These are phyloP conservation scores for Porites lobata DNA, from an alignment of 92 coral and sea anemone genomes.

Conservation along the genomic window DNA sequence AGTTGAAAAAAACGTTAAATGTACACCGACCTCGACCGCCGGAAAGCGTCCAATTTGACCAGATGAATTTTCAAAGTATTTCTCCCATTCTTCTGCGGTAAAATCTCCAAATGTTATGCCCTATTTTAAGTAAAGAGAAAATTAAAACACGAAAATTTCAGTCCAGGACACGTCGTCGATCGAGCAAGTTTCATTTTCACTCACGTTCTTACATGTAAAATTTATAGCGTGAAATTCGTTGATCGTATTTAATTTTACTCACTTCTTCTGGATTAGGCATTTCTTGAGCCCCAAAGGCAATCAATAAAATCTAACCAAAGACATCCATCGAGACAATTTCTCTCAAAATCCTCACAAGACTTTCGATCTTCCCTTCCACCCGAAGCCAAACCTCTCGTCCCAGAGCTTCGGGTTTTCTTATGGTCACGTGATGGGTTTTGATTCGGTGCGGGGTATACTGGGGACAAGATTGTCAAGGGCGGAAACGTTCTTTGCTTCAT, in stretches of 20 bases:
- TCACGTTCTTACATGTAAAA: neutral
- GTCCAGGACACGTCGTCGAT: neutral
- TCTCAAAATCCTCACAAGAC: neutral
- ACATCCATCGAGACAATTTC: slow-evolving; percentile 26
- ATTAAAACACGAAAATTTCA: slow-evolving; percentile 11
- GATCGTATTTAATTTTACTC: neutral
- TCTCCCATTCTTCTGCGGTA: slow-evolving; percentile 86
- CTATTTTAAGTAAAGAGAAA: slow-evolving; percentile 35
- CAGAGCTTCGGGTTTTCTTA: too few relatives aligned
- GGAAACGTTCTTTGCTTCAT: too few relatives aligned
- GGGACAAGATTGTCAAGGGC: too few relatives aligned
- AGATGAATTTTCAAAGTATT: slow-evolving; percentile 71
- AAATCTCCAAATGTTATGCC: slow-evolving; percentile 87
- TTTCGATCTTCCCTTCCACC: slow-evolving; percentile 6
- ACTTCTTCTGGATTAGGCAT: slow-evolving; percentile 57
- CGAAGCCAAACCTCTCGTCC: neutral
- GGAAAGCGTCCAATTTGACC: slow-evolving; percentile 64
- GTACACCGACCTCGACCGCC: slow-evolving; percentile 83
- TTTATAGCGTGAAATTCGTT: neutral
- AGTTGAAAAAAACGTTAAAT: neutral
- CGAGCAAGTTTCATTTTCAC: neutral
- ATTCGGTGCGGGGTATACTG: too few relatives aligned
- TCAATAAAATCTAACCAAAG: neutral
- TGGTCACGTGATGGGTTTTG: too few relatives aligned
- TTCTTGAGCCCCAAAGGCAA: slow-evolving; percentile 38